phyloP scores from a whole-genome alignment of 2,888 invertebrate genomes.

The Ctena decussata region DNA sequence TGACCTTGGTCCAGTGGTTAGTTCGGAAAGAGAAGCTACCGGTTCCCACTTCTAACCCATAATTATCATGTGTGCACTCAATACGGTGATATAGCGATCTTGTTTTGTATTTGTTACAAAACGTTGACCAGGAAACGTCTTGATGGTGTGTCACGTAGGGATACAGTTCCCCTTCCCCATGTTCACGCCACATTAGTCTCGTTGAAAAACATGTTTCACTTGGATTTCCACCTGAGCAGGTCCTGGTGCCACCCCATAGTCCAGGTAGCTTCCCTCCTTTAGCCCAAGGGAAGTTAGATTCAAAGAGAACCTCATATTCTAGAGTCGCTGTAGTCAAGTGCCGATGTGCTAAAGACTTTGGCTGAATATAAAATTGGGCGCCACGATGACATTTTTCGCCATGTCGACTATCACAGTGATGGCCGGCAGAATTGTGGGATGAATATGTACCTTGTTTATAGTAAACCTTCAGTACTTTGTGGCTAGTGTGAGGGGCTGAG shows the following conservation, averaged over 20 bases:
- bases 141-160: constrained; percentile 72
- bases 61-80: constrained; percentile 16
- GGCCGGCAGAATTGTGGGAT: not conserved
- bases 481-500: constrained; percentile 57
- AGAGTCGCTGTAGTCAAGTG: constrained; percentile 33
- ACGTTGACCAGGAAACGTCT: constrained; percentile 12
- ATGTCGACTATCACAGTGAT: not conserved
- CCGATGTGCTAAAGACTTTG: constrained; percentile 42
- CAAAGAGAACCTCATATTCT: constrained; percentile 53
- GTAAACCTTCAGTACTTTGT: constrained; percentile 67
- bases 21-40: constrained; percentile 54
- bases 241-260: constrained; percentile 67
- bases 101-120: not conserved
- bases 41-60: constrained; percentile 48
- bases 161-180: constrained; percentile 78
- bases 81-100: constrained; percentile 4
- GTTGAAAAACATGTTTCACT: constrained; percentile 75
- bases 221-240: constrained; percentile 72
- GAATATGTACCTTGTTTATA: constrained; percentile 52
- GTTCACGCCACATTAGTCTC: constrained; percentile 76
- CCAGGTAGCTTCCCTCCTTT: constrained; percentile 77
- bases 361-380: constrained; percentile 69
- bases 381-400: constrained; percentile 53
- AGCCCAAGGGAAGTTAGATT: constrained; percentile 41
- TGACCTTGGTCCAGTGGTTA: constrained; percentile 70